A percentile compares a stretch with the other conserved stretches of the same genome.
Conservation (phyloP, 2,888 invertebrate species). For the Ganaspis brasiliensis region DNA sequence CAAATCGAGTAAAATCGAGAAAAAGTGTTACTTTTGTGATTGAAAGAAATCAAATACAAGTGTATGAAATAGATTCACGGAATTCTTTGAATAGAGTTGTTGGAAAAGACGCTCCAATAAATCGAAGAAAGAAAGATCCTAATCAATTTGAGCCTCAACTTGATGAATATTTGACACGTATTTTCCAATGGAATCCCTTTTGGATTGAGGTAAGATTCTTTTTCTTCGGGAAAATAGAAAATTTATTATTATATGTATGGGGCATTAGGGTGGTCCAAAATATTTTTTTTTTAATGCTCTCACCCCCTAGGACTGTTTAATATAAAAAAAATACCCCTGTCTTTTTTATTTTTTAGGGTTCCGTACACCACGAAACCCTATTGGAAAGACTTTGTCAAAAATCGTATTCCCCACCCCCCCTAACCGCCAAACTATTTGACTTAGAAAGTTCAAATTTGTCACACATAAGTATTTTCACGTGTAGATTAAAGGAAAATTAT, state of each 20-base stretch:
- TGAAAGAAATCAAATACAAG: constrained; percentile 48
- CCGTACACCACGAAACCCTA: too few relatives aligned
- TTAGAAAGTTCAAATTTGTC: too few relatives aligned
- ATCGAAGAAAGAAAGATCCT: constrained; percentile 4
- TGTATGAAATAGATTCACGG: constrained; percentile 63
- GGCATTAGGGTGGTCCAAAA: too few relatives aligned
- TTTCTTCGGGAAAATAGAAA: constrained; percentile 12
- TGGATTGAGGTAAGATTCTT: constrained; percentile 82
- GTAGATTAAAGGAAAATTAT: too few relatives aligned
- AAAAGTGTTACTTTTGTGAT: constrained; percentile 43
- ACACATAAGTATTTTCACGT: too few relatives aligned
- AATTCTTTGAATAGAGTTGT: constrained; percentile 66
- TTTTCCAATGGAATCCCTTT: constrained; percentile 85
- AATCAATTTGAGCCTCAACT: constrained; percentile 47
- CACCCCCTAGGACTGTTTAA: too few relatives aligned
- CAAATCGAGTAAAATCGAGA: constrained; percentile 1
- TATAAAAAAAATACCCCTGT: too few relatives aligned
- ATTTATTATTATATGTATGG: neutral
- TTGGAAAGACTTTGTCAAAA: too few relatives aligned
- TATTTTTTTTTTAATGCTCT: too few relatives aligned
- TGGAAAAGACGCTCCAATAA: constrained; percentile 72
- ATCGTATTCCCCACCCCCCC: too few relatives aligned
- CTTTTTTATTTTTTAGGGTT: too few relatives aligned
- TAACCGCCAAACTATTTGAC: too few relatives aligned
- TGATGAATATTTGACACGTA: constrained; percentile 82